Evolutionary conservation across 2,797 vertebrate species (phyloP), one percentile per base, ranked within the genome.

Genomic region (Scomberomorus guttatus): DNA sequence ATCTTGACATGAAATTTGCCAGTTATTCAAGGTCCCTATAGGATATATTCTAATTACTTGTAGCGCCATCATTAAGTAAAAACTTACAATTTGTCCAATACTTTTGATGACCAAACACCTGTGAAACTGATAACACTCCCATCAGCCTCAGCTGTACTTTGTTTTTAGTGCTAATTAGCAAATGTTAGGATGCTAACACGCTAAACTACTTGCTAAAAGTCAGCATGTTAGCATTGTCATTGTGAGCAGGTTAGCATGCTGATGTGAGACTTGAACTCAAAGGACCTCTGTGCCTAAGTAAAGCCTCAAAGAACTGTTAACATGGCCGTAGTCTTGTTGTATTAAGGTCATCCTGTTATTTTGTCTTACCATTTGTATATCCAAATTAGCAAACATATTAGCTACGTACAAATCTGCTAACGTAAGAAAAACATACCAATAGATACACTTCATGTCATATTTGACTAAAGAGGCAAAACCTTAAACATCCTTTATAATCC

Each of bases 401-500:
- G 24, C 20, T 32, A 32, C 29, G 6, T 51, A 24, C n/a, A 60
- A 56, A 70, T 39, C 0, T 57, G 27, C 18, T 29, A 18, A 73
- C 10, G 25, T 32, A 68, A 68, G 14, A 2, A 71, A 72, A 58
- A 7, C n/a, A 48, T 37, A 37, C 63, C 59, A 6, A 34, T 29
- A 24, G 25, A 60, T 20, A 63, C 5, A 17, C 34, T 27, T 64
- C 22, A 79, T 59, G 67, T 80, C 60, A 65, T 63, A 50, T 46
- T 57, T 72, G 64, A 32, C 15, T 42, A 63, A 46, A 57, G 29
- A 70, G 64, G 50, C 71, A 57, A 24, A 62, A 32, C 72, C 51
- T 72, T 75, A 80, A 82, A 82, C 50, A 32, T 50, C 22, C 46
- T 87, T 81, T 82, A 78, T 76, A 77, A 76, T 78, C 64, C 84